A percentile compares a stretch with the other conserved stretches of the same genome.
Conservation (phyloP, 2,113 vertebrate genomes). For the Ammodytes marinus region DNA sequence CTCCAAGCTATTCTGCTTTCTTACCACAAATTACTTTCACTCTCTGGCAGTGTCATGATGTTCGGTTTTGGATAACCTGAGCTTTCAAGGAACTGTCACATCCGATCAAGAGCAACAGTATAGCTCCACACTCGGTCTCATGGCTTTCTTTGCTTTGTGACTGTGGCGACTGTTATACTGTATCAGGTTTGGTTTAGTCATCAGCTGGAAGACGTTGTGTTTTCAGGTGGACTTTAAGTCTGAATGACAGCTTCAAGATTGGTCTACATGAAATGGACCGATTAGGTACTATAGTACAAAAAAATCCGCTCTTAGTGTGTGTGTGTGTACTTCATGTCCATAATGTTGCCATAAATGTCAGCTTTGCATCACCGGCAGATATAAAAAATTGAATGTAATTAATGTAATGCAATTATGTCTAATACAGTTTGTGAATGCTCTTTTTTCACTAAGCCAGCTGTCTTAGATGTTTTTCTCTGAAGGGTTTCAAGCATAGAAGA, state of each 20-base stretch:
- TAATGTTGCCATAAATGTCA: too few relatives aligned
- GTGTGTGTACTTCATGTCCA: too few relatives aligned
- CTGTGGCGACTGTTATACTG: slow-evolving; percentile 5
- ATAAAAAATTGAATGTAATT: too few relatives aligned
- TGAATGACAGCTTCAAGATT: not conserved
- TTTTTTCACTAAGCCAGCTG: too few relatives aligned
- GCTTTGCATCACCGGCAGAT: too few relatives aligned
- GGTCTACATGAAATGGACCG: not conserved
- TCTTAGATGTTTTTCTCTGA: too few relatives aligned
- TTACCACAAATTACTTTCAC: slow-evolving; percentile 25
- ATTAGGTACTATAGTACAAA: too few relatives aligned
- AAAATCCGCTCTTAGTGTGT: too few relatives aligned
- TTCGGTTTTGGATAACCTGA: slow-evolving; percentile 42
- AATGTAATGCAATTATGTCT: too few relatives aligned
- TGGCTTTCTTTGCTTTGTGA: not conserved
- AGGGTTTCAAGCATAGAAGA: too few relatives aligned
- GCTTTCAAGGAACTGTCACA: slow-evolving; percentile 45
- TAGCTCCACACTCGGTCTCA: not conserved
- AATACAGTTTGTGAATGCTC: too few relatives aligned
- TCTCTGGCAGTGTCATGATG: slow-evolving; percentile 13
- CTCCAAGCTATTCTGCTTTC: not conserved
- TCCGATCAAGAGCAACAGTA: slow-evolving; percentile 30
- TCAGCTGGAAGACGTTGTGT: not conserved
- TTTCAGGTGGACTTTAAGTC: not conserved
- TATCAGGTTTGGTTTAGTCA: slow-evolving; percentile 10